phyloP scores from a whole-genome alignment of 2,113 vertebrate species.

The Leptodactylus fuscus region DNA sequence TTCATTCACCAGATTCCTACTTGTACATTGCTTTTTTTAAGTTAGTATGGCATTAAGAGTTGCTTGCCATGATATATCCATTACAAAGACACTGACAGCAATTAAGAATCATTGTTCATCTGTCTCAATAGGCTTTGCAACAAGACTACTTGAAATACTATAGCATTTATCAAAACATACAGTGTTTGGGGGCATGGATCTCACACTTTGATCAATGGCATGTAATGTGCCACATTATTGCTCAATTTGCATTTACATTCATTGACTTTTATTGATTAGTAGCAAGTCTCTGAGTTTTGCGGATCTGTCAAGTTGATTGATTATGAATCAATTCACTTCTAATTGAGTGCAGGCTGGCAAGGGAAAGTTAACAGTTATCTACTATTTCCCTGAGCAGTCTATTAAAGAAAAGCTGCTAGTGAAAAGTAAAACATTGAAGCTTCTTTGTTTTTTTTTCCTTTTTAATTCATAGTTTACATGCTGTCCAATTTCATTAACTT shows the following conservation, averaged over 20 bases:
- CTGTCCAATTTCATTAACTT: conserved; percentile 47
- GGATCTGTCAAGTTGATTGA: conserved; percentile 54
- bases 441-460: neutral
- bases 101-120: conserved; percentile 57
- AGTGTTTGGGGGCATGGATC: conserved; percentile 40
- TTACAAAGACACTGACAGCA: conserved; percentile 52
- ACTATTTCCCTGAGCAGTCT: conserved; percentile 38
- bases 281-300: conserved; percentile 51
- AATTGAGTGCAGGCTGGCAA: conserved; percentile 54
- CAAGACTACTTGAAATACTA: conserved; percentile 46
- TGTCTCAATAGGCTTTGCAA: conserved; percentile 44
- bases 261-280: conserved; percentile 59
- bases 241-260: conserved; percentile 55
- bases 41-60: conserved; percentile 17
- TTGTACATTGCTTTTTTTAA: neutral
- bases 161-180: conserved; percentile 58
- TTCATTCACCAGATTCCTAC: neutral
- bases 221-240: conserved; percentile 60
- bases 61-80: conserved; percentile 43
- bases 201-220: conserved; percentile 59
- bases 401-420: conserved; percentile 4
- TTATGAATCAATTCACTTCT: conserved; percentile 53
- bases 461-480: conserved; percentile 21
- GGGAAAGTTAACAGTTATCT: conserved; percentile 51
- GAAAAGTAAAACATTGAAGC: neutral